phyloP scores from a whole-genome alignment of 30 jellyfish, hydroid and myxozoan species.

The Chrysaora quinquecirrha region DNA sequence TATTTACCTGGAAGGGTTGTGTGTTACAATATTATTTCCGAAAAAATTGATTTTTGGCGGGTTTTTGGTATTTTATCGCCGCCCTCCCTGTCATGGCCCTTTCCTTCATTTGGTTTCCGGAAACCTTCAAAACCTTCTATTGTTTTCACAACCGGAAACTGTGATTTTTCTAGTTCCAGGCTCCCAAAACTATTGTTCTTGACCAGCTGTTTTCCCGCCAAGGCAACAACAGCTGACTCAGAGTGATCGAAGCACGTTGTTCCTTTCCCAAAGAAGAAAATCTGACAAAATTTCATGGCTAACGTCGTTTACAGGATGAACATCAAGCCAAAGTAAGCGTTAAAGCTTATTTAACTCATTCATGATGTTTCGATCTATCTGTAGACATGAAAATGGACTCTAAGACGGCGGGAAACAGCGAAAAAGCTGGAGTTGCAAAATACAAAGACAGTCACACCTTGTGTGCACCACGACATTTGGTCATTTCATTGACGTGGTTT shows the following conservation, averaged over 20 bases:
- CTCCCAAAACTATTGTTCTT: neutral
- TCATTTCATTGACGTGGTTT: no score
- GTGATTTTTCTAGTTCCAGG: neutral
- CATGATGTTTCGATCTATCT: no score
- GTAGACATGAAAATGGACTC: neutral
- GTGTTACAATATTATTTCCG: no score
- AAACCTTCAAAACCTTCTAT: neutral
- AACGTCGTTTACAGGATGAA: neutral
- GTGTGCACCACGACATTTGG: no score
- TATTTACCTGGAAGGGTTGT: no score
- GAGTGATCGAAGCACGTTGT: slow-evolving; percentile 14
- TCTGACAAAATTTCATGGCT: neutral
- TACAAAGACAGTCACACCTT: slow-evolving; percentile 23
- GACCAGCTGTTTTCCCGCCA: slow-evolving; percentile 67
- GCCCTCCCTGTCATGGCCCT: neutral
- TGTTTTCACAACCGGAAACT: neutral
- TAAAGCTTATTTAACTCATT: neutral
- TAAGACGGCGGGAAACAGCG: neutral
- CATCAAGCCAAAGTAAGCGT: neutral
- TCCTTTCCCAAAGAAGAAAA: neutral
- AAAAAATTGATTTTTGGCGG: no score
- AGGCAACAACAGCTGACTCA: slow-evolving; percentile 75
- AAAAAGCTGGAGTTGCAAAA: no score
- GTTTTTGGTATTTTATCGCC: no score
- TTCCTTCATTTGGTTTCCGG: no score